Percentiles rank a stretch among this genome's conserved stretches.
Evolutionary conservation across 2,888 invertebrate genomes (phyloP).

Genomic region (Nomada goodeniana): DNA sequence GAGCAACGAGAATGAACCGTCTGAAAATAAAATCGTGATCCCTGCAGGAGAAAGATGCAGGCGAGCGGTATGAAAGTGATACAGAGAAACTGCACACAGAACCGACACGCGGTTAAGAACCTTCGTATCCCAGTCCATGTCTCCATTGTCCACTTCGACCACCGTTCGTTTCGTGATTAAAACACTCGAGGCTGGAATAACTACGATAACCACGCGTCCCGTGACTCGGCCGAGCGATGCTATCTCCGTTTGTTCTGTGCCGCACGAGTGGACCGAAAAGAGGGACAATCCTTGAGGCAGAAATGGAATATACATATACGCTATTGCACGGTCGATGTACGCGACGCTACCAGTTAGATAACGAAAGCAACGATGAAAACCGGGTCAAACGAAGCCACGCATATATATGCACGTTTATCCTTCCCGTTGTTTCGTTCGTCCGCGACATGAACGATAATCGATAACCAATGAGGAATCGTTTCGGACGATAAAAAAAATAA

Average conservation of each 20-base stretch:
- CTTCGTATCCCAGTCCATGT: constrained; percentile 34
- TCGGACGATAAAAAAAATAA: no score
- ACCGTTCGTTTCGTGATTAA: constrained; percentile 25
- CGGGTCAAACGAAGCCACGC: not conserved
- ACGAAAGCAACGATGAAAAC: constrained; percentile 17
- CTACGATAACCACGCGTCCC: constrained; percentile 23
- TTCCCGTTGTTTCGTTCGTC: no score
- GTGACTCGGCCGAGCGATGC: constrained; percentile 21
- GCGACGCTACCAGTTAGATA: constrained; percentile 1
- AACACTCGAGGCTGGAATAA: constrained; percentile 9
- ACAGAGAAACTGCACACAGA: not conserved
- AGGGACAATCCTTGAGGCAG: constrained; percentile 18
- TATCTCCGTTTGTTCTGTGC: constrained; percentile 24
- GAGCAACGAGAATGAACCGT: no score
- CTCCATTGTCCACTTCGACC: constrained; percentile 10
- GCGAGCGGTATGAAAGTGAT: not conserved
- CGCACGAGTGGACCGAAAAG: not conserved
- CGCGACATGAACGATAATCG: not conserved
- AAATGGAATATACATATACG: constrained; percentile 26
- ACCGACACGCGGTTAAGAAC: constrained; percentile 13
- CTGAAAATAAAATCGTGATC: not conserved
- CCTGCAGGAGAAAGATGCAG: not conserved
- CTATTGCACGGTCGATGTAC: not conserved
- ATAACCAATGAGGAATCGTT: no score
- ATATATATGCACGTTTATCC: not conserved